phyloP scores from a whole-genome alignment of 2,797 vertebrate genomes.

The Hylomyscus alleni region DNA sequence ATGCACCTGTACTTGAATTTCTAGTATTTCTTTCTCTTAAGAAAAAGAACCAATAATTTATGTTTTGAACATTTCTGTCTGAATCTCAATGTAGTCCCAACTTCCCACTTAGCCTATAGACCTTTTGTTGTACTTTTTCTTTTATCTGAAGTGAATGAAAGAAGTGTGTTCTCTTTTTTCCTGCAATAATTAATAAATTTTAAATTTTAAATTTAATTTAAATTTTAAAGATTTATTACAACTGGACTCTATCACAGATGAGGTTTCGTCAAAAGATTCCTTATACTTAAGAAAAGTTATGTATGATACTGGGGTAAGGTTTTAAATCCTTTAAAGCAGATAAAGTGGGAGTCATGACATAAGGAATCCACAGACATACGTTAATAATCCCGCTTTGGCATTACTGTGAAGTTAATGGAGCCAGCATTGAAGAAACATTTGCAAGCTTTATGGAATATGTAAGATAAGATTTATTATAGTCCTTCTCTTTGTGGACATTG shows the following conservation, averaged over 20 bases:
- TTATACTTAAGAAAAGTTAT: constrained; percentile 52
- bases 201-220: constrained; percentile 30
- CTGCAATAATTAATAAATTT: constrained; percentile 35
- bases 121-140: constrained; percentile 51
- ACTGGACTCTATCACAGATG: constrained; percentile 46
- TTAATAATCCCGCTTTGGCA: constrained; percentile 35
- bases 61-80: constrained; percentile 23
- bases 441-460: constrained; percentile 3
- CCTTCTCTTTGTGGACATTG: neutral
- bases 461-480: constrained; percentile 19
- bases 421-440: neutral
- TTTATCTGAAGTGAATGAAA: constrained; percentile 11
- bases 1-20: constrained; percentile 15
- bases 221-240: constrained; percentile 61
- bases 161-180: neutral
- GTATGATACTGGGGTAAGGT: constrained; percentile 46
- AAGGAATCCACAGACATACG: constrained; percentile 37
- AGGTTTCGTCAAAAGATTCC: constrained; percentile 56
- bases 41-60: neutral
- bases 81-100: neutral
- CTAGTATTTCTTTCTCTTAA: constrained; percentile 46
- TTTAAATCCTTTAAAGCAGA: constrained; percentile 54
- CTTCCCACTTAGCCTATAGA: constrained; percentile 63
- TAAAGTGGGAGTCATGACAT: constrained; percentile 22
- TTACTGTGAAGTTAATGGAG: constrained; percentile 53